These are phyloP conservation scores for Microcebus lehilahytsara DNA, from an alignment of 2,113 vertebrate species.

Conservation along the genomic window DNA sequence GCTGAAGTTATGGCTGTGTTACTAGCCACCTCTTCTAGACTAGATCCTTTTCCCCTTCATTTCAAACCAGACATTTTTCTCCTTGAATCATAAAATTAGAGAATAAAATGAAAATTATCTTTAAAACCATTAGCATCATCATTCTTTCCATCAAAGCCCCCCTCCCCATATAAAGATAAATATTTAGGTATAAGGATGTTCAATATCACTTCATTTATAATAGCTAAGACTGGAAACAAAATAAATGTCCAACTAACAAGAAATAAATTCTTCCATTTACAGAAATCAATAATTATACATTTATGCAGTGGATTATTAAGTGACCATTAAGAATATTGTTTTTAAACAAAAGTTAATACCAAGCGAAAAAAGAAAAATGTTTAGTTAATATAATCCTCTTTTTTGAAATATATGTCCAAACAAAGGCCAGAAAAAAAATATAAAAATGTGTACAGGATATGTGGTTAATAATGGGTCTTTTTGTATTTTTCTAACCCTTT, in stretches of 20 bases:
- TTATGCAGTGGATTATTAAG: background rate
- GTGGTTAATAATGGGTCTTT: background rate
- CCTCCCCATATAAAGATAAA: background rate
- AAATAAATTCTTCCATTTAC: background rate
- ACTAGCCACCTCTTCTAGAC: background rate
- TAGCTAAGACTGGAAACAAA: background rate
- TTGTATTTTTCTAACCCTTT: background rate
- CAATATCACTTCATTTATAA: background rate
- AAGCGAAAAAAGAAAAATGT: background rate
- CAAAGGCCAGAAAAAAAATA: background rate
- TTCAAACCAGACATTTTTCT: background rate
- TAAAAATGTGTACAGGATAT: background rate
- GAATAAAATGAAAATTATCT: background rate
- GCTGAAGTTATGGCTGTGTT: background rate
- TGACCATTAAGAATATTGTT: background rate
- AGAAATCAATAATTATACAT: background rate
- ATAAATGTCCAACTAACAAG: background rate
- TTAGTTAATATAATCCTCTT: background rate
- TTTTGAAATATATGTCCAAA: background rate
- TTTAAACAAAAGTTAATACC: background rate
- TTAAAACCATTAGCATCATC: background rate
- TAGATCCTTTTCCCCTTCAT: background rate
- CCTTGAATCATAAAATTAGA: background rate
- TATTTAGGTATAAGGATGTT: background rate
- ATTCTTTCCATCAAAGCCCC: background rate